Evolutionary conservation across 37 sponge, comb jelly and placozoan genomes (phyloP), one percentile per base, ranked within the genome.

Genomic region (Geodia barretti): DNA sequence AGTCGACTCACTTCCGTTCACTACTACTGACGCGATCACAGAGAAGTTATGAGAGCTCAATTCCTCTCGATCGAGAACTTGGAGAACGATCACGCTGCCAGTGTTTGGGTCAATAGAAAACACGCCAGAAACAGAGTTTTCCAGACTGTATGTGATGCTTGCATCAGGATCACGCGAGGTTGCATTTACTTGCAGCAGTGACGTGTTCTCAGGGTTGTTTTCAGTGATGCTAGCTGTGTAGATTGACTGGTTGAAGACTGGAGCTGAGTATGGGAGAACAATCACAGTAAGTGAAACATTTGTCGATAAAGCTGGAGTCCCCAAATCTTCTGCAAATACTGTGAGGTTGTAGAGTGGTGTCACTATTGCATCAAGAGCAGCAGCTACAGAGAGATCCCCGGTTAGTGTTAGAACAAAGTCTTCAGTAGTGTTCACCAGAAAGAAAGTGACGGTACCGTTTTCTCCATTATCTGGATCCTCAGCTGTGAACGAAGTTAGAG

Each of bases 401-500:
- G 30, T 30, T 9, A 24, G 1, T 36, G 75, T 75, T 3, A 70
- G 24, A 37, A 33, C 38, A 68, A 87, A 76, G 23, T 60, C 71
- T 7, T 33, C 9, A 19, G 65, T 3, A 60, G n/a, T 38, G 23
- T 33, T 11, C 29, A 60, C 64, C 23, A 75, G 43, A 47, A 28
- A 70, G 62, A 38, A 73, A 25, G 30, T 31, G 59, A 90, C 70
- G 0, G 30, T 37, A 1, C 84, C 87, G 73, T 91, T 91, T 37
- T 14, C 33, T 41, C 80, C 88, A 78, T 23, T 76, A 34, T 91
- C 88, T 28, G 64, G 42, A 68, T 91, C 92, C 0, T 37, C 86
- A 58, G 88, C 92, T 68, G 62, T 37, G 39, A 87, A 62, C 37
- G 62, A 59, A 0, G 28, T 9, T 43, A 87, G 17, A 4, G 26